phyloP scores from a whole-genome alignment of 2,113 vertebrate genomes.

The Erythrocercus mccallii region DNA sequence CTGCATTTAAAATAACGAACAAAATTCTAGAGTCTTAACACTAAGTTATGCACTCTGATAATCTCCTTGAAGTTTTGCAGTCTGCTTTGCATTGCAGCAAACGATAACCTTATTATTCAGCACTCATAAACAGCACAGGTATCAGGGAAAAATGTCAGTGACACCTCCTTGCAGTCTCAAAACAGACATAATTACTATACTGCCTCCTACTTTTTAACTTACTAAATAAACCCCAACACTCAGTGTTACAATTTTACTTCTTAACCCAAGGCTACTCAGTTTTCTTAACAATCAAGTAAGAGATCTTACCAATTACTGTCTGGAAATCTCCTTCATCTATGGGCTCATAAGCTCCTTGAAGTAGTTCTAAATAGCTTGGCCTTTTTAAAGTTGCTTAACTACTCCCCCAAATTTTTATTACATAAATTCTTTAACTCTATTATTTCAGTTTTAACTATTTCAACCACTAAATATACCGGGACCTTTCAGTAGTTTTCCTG shows the following conservation, averaged over 20 bases:
- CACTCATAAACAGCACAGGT: not conserved
- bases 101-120: not conserved
- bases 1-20: not conserved
- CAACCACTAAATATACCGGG: not conserved
- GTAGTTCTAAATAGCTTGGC: not conserved
- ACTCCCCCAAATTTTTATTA: not conserved
- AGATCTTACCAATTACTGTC: not conserved
- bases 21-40: not conserved
- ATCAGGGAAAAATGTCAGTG: not conserved
- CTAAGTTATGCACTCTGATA: not conserved
- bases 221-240: not conserved
- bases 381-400: too few relatives aligned
- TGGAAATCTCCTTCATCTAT: not conserved
- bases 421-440: not conserved
- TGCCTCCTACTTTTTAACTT: not conserved
- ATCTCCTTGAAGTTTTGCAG: not conserved
- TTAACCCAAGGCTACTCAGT: not conserved
- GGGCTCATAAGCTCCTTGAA: not conserved
- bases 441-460: not conserved
- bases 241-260: not conserved
- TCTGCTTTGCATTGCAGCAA: not conserved
- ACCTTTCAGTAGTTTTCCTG: not conserved
- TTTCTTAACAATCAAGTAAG: not conserved
- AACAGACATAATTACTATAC: accelerated
- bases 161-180: not conserved